Conservation (phyloP, 2,797 vertebrate genomes). For the Kryptolebias ocellatus region DNA sequence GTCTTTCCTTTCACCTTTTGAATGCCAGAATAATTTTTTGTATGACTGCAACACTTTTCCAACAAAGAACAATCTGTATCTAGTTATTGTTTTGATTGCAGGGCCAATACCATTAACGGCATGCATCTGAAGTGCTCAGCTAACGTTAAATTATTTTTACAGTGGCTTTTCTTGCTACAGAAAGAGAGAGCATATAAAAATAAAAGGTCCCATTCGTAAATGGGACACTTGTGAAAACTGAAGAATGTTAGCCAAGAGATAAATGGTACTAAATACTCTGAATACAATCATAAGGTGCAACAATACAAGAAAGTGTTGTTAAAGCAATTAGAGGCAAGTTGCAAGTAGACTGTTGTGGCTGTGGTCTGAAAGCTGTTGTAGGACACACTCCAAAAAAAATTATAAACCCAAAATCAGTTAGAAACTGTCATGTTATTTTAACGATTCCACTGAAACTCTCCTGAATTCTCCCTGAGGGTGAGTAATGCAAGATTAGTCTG, state of each 20-base stretch:
- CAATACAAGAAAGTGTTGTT: not conserved
- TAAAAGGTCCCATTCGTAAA: too few relatives aligned
- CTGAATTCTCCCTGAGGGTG: not conserved
- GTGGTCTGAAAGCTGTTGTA: not conserved
- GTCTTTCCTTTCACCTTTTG: not conserved
- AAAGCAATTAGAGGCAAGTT: not conserved
- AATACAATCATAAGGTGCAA: not conserved
- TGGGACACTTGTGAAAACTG: not conserved
- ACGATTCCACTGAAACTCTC: not conserved
- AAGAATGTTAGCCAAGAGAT: not conserved
- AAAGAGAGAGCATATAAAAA: not conserved
- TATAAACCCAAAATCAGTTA: not conserved
- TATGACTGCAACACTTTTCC: not conserved
- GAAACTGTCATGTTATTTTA: not conserved
- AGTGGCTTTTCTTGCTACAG: not conserved
- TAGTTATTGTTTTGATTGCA: not conserved
- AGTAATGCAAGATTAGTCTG: not conserved
- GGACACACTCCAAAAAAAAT: not conserved
- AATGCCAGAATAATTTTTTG: constrained; percentile 1
- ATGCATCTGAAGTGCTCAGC: too few relatives aligned
- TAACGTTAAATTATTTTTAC: constrained; percentile 9
- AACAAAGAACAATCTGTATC: not conserved
- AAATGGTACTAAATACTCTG: not conserved
- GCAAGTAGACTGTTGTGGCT: not conserved
- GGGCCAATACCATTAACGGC: not conserved